phyloP scores from a whole-genome alignment of 2,797 vertebrate genomes.

The Bradypodion pumilum region DNA sequence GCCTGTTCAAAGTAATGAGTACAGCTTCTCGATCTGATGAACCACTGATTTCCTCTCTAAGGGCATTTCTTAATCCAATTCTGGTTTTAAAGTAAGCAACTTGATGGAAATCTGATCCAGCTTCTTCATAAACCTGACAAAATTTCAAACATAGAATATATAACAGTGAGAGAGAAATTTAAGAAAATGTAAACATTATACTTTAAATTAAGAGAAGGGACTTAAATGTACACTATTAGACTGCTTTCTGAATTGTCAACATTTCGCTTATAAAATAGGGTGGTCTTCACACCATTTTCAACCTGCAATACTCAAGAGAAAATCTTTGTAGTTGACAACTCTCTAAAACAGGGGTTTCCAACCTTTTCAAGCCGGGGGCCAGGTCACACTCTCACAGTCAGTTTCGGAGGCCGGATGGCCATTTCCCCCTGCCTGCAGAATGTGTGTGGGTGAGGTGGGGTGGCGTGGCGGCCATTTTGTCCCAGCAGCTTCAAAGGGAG shows the following conservation, averaged over 20 bases:
- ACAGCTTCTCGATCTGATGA: conserved; percentile 97
- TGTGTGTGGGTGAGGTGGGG: no score
- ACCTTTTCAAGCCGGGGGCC: no score
- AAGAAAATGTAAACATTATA: no score
- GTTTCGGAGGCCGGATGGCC: no score
- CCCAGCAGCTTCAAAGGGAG: no score
- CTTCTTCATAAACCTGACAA: conserved; percentile 96
- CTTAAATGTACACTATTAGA: background rate
- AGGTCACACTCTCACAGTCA: no score
- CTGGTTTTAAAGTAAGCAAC: conserved; percentile 98
- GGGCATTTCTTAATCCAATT: conserved; percentile 94
- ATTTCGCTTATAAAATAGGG: background rate
- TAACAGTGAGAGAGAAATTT: no score
- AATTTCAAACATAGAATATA: conserved; percentile 21
- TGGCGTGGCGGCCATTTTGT: no score
- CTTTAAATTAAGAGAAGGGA: no score
- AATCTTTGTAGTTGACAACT: background rate
- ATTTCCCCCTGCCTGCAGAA: no score
- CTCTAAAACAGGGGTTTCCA: background rate
- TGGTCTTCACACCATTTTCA: no score
- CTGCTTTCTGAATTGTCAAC: background rate
- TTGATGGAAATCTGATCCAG: conserved; percentile 98
- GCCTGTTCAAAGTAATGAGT: conserved; percentile 95
- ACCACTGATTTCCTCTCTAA: conserved; percentile 95
- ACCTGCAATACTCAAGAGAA: background rate